Base-by-base conservation (phyloP, 1,140 invertebrate species). In the Harpegnathos saltator region DNA sequence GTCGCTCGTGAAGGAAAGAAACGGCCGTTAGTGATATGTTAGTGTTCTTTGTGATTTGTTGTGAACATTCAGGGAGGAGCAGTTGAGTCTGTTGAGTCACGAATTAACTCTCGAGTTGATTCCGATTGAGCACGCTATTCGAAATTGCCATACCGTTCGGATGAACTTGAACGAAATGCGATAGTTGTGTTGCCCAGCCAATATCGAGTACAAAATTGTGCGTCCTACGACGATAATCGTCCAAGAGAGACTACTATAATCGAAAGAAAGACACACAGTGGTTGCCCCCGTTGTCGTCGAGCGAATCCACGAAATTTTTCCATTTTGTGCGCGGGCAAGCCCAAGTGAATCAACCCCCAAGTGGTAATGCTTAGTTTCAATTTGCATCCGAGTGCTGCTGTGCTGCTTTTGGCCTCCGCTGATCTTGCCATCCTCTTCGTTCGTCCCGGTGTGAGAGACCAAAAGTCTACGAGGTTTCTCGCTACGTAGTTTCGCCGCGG, bases 11-110 rank as follows among this genome's bases (percentile, higher is more conserved):
- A 12, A n/a, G 44, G 12, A 17, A 59, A 82, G 17, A 75, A 15
- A 62, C 12, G 33, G 48, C 48, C 38, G 52, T 59, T 88, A 69
- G 86, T 87, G 85, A 80, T n/a, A n/a, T 65, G 48, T 73, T 88
- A 63, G 85, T 85, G 86, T 82, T 88, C 54, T 68, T 19, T 85
- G 86, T 88, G 86, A 63, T 61, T 78, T 84, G 86, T 88, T 85
- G 54, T 69, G 38, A 44, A 44, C 61, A 63, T 73, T 73, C 33
- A 14, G 38, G 52, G 52, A 44, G 38, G 54, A 52, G 22, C 66
- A 69, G 26, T 33, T 48, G n/a, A n/a, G n/a, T n/a, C n/a, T n/a
- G n/a, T 33, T 68, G 14, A 44, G 48, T 69, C 68, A 48, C 63
- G 50, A 48, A 38, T 68, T 56, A 69, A 78, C 50, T 26, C 26